Base-by-base conservation (phyloP, 2,113 vertebrate genomes). In the Amphilophus citrinellus region DNA sequence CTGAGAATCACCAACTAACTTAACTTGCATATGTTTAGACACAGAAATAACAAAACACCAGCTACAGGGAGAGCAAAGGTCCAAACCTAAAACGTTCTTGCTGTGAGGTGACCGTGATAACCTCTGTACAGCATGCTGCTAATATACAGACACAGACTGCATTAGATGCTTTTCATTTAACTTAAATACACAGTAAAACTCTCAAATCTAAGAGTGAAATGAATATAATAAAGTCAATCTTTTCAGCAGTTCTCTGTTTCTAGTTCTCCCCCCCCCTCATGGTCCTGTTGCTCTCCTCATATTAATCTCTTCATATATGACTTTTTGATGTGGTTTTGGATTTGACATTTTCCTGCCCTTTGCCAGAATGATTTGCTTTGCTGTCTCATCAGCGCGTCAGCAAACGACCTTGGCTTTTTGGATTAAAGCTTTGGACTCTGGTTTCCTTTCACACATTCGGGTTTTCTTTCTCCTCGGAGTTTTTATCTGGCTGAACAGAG, bases 311-410 rank as follows among this genome's bases (percentile, higher is more conserved):
- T 44, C 66, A 53, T 73, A 30, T 13, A 13, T 53, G 66, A 73
- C 10, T 0, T 32, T 71, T 73, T 53, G 44, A 20, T 20, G 44
- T 53, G 2, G 17, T 32, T 73, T 53, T 1, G 17, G 66, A 73
- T 73, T 73, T 73, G 66, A 73, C 44, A 53, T 53, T 73, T 8
- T 73, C 66, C 50, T 30, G 66, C 44, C 66, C 66, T 71, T 71
- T 71, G 66, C 66, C 66, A 71, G 66, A 71, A 32, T 53, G 17
- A 32, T 73, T 73, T 13, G 2, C 66, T 73, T 73, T 53, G 17
- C 44, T 73, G 24, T 53, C 6, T 73, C 10, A 73, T 53, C 66
- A 13, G 30, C 44, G 11, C 44, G 18, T 32, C 44, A 20, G 44
- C 24, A 73, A 73, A 53, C 30, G 44, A 73, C 44, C 44, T 32